A percentile compares a stretch with the other conserved stretches of the same genome.
Conservation (phyloP, 2,888 invertebrate species). For the Drosophila kokeensis region DNA sequence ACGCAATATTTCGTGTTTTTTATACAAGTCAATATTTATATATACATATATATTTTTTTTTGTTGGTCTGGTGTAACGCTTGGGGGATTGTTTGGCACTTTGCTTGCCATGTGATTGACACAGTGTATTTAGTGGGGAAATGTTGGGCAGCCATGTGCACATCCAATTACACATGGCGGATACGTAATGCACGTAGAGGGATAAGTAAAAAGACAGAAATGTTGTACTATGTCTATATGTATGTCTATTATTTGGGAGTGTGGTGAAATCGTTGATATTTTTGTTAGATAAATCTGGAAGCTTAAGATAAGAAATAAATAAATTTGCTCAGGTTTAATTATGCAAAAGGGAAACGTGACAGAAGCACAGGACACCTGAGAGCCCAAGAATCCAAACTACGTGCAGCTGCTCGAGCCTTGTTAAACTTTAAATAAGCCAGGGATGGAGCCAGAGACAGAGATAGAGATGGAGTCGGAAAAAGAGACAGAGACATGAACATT, state of each 20-base stretch:
- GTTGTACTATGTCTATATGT: conserved; percentile 52
- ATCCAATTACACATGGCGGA: conserved; percentile 17
- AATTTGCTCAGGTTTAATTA: conserved; percentile 60
- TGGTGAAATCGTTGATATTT: conserved; percentile 6
- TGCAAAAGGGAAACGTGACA: conserved; percentile 73
- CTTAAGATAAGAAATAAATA: conserved; percentile 20
- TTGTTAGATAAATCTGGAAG: conserved; percentile 26
- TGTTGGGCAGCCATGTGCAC: not conserved
- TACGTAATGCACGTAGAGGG: conserved; percentile 9
- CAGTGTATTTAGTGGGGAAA: conserved; percentile 32
- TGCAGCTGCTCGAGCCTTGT: conserved; percentile 49
- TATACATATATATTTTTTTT: conserved; percentile 33
- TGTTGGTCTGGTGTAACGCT: conserved; percentile 27
- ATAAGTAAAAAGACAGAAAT: conserved; percentile 1
- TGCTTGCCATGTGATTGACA: conserved; percentile 68
- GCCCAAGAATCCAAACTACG: conserved; percentile 19
- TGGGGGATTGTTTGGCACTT: conserved; percentile 47
- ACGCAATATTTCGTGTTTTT: conserved; percentile 15
- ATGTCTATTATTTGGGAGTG: conserved; percentile 54
- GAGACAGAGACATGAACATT: not conserved
- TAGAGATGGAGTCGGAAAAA: conserved; percentile 4
- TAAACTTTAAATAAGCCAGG: conserved; percentile 64
- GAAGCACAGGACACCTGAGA: conserved; percentile 8
- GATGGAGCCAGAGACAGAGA: conserved; percentile 6
- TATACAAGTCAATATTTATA: conserved; percentile 55